Percentiles rank a stretch among this genome's conserved stretches.
Evolutionary conservation across 2,888 invertebrate species (phyloP).

Genomic region (Acanthosepion pharaonis): DNA sequence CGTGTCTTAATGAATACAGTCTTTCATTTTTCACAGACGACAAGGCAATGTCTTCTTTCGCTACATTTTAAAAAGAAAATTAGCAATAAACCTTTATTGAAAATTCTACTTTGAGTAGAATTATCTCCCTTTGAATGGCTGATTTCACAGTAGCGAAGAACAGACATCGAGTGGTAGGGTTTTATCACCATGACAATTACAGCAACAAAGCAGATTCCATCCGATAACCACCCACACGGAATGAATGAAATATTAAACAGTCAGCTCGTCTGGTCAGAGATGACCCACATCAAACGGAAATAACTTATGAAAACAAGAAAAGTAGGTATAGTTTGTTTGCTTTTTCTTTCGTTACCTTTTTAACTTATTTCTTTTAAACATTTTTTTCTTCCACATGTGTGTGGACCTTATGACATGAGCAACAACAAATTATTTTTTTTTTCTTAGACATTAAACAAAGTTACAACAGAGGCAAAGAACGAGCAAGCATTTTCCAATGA

Average conservation of each 20-base stretch:
- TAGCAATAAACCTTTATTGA: no score
- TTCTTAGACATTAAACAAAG: no score
- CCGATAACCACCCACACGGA: background rate
- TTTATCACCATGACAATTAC: slow-evolving; percentile 33
- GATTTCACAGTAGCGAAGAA: background rate
- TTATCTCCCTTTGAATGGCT: background rate
- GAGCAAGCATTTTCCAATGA: no score
- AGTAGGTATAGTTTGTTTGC: background rate
- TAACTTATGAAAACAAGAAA: slow-evolving; percentile 33
- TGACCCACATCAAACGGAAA: background rate
- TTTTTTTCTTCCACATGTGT: background rate
- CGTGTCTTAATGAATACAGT: no score
- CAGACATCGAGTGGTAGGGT: background rate
- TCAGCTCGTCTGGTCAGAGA: background rate
- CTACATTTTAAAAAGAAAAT: background rate
- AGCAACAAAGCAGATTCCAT: background rate
- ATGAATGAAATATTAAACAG: slow-evolving; percentile 2
- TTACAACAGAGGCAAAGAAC: no score
- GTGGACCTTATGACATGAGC: no score
- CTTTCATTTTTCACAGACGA: no score
- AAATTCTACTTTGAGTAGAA: background rate
- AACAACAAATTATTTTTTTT: no score
- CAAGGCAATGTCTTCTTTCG: background rate
- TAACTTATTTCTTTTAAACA: background rate
- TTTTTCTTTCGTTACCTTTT: background rate